phyloP scores from a whole-genome alignment of 2,888 invertebrate genomes.

The Holacanthella duospinosa region DNA sequence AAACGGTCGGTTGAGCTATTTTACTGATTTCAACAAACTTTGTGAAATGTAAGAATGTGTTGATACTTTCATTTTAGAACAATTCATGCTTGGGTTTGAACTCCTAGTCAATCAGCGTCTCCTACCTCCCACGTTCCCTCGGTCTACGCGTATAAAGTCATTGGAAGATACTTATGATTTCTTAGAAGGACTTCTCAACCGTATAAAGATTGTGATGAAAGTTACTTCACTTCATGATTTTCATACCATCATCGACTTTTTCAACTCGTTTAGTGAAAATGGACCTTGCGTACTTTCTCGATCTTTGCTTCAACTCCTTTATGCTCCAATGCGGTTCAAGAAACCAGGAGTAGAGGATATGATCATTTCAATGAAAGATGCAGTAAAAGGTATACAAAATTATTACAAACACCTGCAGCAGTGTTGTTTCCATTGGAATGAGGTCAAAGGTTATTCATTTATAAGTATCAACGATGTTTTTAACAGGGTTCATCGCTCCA shows the following conservation, averaged over 20 bases:
- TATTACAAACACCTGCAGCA: slow-evolving; percentile 70
- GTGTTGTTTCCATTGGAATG: too few species aligned
- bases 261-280: slow-evolving; percentile 80
- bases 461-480: too few species aligned
- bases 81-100: slow-evolving; percentile 70
- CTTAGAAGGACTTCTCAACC: slow-evolving; percentile 65
- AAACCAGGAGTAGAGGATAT: slow-evolving; percentile 55
- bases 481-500: slow-evolving; percentile 10
- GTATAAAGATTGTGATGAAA: slow-evolving; percentile 69
- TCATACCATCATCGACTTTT: slow-evolving; percentile 57
- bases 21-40: too few species aligned
- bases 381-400: slow-evolving; percentile 64
- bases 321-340: slow-evolving; percentile 49
- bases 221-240: slow-evolving; percentile 45
- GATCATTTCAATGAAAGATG: slow-evolving; percentile 72
- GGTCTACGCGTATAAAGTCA: slow-evolving; percentile 83
- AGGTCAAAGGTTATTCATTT: too few species aligned
- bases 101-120: slow-evolving; percentile 90
- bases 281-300: slow-evolving; percentile 84
- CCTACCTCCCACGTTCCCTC: slow-evolving; percentile 94
- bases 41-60: too few species aligned
- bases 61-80: slow-evolving; percentile 28
- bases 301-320: slow-evolving; percentile 74
- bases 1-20: slow-evolving; percentile 21
- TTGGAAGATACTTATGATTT: slow-evolving; percentile 57